Percentiles rank a stretch among this genome's conserved stretches.
These are phyloP conservation scores for Sebastes fasciatus DNA, from an alignment of 2,113 vertebrate species.

Conservation along the genomic window DNA sequence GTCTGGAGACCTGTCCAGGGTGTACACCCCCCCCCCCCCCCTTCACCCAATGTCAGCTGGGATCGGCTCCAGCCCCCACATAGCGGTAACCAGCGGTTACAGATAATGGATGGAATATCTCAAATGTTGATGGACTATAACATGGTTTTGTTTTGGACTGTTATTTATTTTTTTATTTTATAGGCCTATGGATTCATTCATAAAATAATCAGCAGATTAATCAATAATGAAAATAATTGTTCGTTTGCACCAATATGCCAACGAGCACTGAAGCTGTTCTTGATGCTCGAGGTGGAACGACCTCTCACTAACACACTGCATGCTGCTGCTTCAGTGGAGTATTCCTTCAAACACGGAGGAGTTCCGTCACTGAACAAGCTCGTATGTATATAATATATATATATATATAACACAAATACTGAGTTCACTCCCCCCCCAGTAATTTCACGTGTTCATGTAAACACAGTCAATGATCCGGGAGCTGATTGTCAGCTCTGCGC, in stretches of 20 bases:
- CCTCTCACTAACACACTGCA: background rate
- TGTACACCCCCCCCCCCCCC: too few species aligned
- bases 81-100: too few species aligned
- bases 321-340: background rate
- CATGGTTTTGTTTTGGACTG: too few species aligned
- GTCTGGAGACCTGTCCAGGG: too few species aligned
- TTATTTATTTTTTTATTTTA: background rate
- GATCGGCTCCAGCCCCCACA: too few species aligned
- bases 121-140: too few species aligned
- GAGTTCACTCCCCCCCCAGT: background rate
- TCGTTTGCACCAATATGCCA: background rate
- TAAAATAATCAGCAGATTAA: background rate
- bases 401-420: background rate
- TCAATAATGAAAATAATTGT: background rate
- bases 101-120: too few species aligned
- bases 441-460: background rate
- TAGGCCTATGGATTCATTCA: background rate
- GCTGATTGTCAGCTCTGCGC: background rate
- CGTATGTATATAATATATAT: too few species aligned
- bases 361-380: background rate
- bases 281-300: background rate
- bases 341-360: background rate
- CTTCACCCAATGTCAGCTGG: too few species aligned
- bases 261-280: background rate
- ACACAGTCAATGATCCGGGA: background rate